Conservation (phyloP, 2,888 invertebrate species). For the Melikaiella ostensackeni region DNA sequence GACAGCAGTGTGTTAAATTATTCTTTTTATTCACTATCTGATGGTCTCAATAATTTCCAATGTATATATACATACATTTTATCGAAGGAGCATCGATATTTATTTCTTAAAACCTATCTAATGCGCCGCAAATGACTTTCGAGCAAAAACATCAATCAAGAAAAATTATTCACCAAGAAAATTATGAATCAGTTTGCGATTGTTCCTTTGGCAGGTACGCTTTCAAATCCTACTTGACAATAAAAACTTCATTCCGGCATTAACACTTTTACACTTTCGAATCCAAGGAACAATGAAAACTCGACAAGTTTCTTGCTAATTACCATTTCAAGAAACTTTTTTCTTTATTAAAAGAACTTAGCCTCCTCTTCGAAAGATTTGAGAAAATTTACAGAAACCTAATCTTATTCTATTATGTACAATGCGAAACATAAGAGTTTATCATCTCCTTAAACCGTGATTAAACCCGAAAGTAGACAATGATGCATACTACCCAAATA, state of each 20-base stretch:
- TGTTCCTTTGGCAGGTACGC: constrained; percentile 33
- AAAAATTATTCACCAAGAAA: not conserved
- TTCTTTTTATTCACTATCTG: constrained; percentile 5
- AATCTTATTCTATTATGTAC: constrained; percentile 26
- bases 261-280: not conserved
- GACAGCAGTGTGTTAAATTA: constrained; percentile 21
- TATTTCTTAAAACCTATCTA: not conserved
- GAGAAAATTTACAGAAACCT: constrained; percentile 1
- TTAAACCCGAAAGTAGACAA: not conserved
- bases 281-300: constrained; percentile 17
- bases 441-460: not conserved
- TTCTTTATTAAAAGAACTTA: not conserved
- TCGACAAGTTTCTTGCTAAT: constrained; percentile 4
- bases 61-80: constrained; percentile 26
- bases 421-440: not conserved
- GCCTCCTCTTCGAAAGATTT: not conserved
- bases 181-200: not conserved
- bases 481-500: not conserved
- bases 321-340: not conserved
- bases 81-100: not conserved
- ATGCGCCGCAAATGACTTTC: constrained; percentile 6
- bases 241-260: not conserved
- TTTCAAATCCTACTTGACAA: not conserved
- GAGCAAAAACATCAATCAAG: not conserved
- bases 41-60: constrained; percentile 27